Evolutionary conservation across 2,797 vertebrate genomes (phyloP), one percentile per base, ranked within the genome.

Genomic region (Chloroceryle amazona): DNA sequence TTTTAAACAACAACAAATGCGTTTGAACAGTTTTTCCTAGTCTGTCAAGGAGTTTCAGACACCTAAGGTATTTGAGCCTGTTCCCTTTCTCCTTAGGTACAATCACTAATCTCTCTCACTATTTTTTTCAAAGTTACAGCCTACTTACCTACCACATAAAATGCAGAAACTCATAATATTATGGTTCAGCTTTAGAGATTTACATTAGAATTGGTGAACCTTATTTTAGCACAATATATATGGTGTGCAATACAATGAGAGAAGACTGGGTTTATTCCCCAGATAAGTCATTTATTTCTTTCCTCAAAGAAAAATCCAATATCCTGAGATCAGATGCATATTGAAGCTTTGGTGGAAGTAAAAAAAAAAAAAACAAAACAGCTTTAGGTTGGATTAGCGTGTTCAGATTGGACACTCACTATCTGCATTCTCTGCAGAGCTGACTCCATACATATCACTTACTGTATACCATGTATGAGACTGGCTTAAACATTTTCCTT

Each of bases 261-360:
- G 93, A 95, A 96, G 96, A 95, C 93, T 66, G 86, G 91, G 97
- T 96, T 96, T 97, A 98, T 98, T 98, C 98, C 98, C 98, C 96
- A 97, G 98, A 89, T 98, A 98, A 97, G 97, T 98, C 41, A 98
- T 98, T 98, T 98, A 97, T 98, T 98, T 98, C 97, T 97, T 97
- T 97, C 94, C 97, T 98, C 98, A 97, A 98, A 98, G 97, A 97
- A 97, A 98, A 98, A 98, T 98, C 96, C 97, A 98, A 98, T 98
- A 98, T 98, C 96, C 97, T 96, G 97, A 98, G 97, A 98, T 98
- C 98, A 97, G 98, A 98, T 96, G 98, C 94, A 97, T 97, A 98
- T 96, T 97, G 97, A 96, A 97, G 97, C 97, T 97, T 95, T 86
- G 86, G 83, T 92, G 75, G 79, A 91, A 88, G 21, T 3, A 11